phyloP scores from a whole-genome alignment of 2,113 vertebrate genomes.

The Zosterops borbonicus region DNA sequence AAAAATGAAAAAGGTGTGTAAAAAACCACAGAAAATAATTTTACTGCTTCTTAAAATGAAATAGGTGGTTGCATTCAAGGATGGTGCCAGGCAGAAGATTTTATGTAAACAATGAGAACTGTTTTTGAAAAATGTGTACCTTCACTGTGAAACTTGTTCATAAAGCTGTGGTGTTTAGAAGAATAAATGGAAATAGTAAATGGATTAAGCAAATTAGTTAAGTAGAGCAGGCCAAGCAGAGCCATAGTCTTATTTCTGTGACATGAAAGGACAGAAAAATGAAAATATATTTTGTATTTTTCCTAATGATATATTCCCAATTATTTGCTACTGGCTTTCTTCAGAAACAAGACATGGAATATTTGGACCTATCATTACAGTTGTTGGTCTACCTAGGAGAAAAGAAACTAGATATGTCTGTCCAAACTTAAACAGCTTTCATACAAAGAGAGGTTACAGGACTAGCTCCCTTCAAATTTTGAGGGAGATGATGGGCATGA shows the following conservation, averaged over 20 bases:
- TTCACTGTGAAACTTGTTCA: not conserved
- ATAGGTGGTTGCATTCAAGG: not conserved
- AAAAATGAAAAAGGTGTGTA: not conserved
- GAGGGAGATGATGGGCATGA: not conserved
- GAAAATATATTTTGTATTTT: not conserved
- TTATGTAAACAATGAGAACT: not conserved
- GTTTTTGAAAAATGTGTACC: not conserved
- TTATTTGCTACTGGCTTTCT: not conserved
- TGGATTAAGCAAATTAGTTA: not conserved
- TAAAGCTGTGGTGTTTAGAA: not conserved
- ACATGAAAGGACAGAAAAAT: not conserved
- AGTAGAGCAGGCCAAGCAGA: not conserved
- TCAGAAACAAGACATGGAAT: not conserved
- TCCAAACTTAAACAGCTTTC: not conserved
- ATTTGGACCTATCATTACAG: not conserved
- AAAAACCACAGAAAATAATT: not conserved
- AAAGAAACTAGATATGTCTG: not conserved
- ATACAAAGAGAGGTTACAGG: not conserved
- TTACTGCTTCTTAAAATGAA: not conserved
- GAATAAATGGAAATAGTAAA: not conserved
- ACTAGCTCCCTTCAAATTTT: not conserved
- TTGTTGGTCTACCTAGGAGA: not conserved
- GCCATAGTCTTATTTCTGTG: not conserved
- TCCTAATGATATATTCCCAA: not conserved
- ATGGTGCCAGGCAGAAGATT: not conserved